Evolutionary conservation across 1,140 invertebrate species (phyloP), one percentile per base, ranked within the genome.

Genomic region (Bombus consobrinus): DNA sequence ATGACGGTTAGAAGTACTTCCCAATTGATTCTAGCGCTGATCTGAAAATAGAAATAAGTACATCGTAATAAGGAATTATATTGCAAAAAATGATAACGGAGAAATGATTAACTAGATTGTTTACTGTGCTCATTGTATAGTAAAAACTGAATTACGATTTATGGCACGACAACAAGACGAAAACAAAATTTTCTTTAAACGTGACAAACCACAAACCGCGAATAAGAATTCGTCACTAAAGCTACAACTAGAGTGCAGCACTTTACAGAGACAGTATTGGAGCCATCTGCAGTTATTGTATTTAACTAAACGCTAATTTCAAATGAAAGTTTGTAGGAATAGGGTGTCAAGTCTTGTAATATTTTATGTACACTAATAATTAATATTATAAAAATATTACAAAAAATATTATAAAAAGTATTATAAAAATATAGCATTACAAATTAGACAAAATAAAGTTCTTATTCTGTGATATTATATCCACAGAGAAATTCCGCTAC

Each of bases 191-290:
- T 84, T 34, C 3, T 79, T 79, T 41, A 75, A 81, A n/a, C 47
- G 32, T 32, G 25, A 47, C 62, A 18, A 68, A 47, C 53, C 10
- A 59, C 2, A 3, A 80, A 76, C 53, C 18, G 10, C 12, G 41
- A 78, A 53, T 15, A 39, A 28, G 0, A 28, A 8, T 68, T 47
- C 25, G 8, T 10, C 0, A 37, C 15, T 25, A 41, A 1, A 43
- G 3, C 3, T 62, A n/a, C 1, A 18, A n/a, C 28, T 28, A 88
- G 87, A 32, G 73, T 13, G 78, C 78, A 89, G 78, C 87, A 86
- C 64, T 22, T 81, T 3, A 53, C 32, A 28, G 73, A 2, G 18
- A 18, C 18, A 39, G 25, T 62, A 22, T 4, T 74, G 39, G 37
- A 22, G 43, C 59, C 81, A 71, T 76, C 87, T 88, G 10, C 74